Evolutionary conservation across 2,113 vertebrate genomes (phyloP).

Genomic region (Rutilus rutilus): DNA sequence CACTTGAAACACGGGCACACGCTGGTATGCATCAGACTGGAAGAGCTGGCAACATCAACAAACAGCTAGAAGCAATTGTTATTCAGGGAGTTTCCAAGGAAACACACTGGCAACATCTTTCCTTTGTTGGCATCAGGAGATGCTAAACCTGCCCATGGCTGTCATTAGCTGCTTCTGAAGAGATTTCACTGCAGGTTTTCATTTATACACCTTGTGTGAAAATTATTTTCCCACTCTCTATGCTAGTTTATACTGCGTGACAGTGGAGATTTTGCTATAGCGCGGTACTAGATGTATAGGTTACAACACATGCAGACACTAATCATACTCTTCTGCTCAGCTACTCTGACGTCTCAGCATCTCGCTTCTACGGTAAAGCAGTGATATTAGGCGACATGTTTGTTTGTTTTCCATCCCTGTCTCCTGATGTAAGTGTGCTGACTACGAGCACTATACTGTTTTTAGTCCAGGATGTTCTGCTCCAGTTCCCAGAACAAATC

Average conservation of each 20-base stretch:
- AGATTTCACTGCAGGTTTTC: slow-evolving; percentile 8
- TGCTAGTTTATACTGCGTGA: not conserved
- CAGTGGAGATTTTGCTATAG: not conserved
- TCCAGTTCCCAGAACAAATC: slow-evolving; percentile 43
- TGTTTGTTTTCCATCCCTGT: slow-evolving; percentile 27
- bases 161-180: slow-evolving; percentile 14
- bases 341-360: not conserved
- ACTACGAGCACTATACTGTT: slow-evolving; percentile 31
- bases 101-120: slow-evolving; percentile 23
- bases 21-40: slow-evolving; percentile 30
- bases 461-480: slow-evolving; percentile 46
- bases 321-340: slow-evolving; percentile 17
- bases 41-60: slow-evolving; percentile 37
- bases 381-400: slow-evolving; percentile 1
- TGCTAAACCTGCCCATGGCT: slow-evolving; percentile 6
- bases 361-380: not conserved
- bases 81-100: slow-evolving; percentile 25
- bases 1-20: slow-evolving; percentile 33
- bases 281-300: not conserved
- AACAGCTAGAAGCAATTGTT: slow-evolving; percentile 18
- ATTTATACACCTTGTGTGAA: not conserved
- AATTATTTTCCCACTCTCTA: not conserved
- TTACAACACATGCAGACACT: not conserved
- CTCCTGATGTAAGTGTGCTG: slow-evolving; percentile 7
- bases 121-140: not conserved